Percentiles rank a stretch among this genome's conserved stretches.
phyloP scores from a whole-genome alignment of 2,797 vertebrate genomes.

The Pagetopsis macropterus region DNA sequence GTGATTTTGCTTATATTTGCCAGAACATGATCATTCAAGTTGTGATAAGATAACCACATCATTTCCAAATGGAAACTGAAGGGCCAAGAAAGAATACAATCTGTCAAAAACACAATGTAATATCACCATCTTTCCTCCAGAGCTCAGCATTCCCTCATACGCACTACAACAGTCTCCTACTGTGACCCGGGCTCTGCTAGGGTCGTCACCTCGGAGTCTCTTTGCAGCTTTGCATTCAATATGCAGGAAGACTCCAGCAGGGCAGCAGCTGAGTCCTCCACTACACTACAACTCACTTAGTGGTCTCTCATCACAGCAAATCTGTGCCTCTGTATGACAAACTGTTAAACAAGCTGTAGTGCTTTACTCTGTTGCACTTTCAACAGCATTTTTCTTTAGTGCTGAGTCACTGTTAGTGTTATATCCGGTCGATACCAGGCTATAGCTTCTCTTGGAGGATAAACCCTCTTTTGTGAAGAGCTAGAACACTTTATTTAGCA shows the following conservation, averaged over 20 bases:
- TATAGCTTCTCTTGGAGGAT: too few relatives aligned
- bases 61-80: conserved; percentile 6
- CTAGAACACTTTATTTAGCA: conserved; percentile 2
- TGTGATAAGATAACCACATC: neutral
- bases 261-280: conserved; percentile 30
- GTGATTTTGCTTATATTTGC: conserved; percentile 9
- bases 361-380: conserved; percentile 30
- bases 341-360: conserved; percentile 31
- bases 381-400: conserved; percentile 15
- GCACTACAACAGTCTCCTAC: conserved; percentile 42
- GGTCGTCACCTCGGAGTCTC: conserved; percentile 26
- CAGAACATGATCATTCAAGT: neutral
- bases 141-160: conserved; percentile 58
- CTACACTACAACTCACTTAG: conserved; percentile 27
- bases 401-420: conserved; percentile 23
- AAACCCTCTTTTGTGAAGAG: conserved; percentile 3
- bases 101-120: conserved; percentile 53
- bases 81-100: neutral
- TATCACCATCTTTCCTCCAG: conserved; percentile 65
- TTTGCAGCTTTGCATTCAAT: conserved; percentile 35
- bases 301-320: conserved; percentile 35
- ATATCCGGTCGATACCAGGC: conserved; percentile 13
- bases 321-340: conserved; percentile 30
- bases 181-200: conserved; percentile 37
- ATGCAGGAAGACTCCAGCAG: conserved; percentile 30